Base-by-base conservation (phyloP, 1,140 invertebrate genomes). In the Marisa cornuarietis region DNA sequence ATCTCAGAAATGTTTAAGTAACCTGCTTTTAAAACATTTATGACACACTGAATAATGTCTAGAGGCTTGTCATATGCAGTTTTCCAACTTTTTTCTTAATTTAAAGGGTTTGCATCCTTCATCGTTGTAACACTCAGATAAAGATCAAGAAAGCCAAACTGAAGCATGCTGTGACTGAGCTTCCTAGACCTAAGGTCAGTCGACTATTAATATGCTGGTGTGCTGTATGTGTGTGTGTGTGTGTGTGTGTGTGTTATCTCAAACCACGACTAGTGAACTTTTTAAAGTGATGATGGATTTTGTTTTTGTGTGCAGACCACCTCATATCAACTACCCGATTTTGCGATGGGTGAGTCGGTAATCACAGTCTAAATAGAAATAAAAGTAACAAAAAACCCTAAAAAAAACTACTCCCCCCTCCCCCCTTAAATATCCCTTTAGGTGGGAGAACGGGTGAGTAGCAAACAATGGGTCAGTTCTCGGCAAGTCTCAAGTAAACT, bases 161-260 rank as follows among this genome's bases (percentile, higher is more conserved):
- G n/a, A 68, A 42, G 69, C 13, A 20, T 18, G 2, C 54, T 58
- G 54, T 18, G 11, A 58, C 54, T 11, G 54, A 58, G 1, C 54
- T 58, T 14, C 54, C 54, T 18, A 58, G 54, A 58, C 54, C 54
- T 14, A 58, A 58, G 54, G 54, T 58, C 16, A 58, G 54, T 42
- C 31, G 31, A 42, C 31, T 42, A 42, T 42, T 58, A 58, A 11
- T 42, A 26, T 42, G 69, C 26, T 26, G 31, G 42, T 71, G 5
- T 42, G 6, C 9, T 71, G 26, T 71, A 6, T 42, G 69, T 22
- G 26, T 71, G 68, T 26, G 68, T 31, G 7, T 71, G 20, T 42
- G 68, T 71, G 68, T 71, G 68, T 71, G 68, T 71, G 68, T 71
- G 68, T 71, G 68, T 71, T 16, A 26, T 18, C 31, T 5, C 49